Conservation (phyloP, 2,797 vertebrate species). For the Poeciliopsis infans region DNA sequence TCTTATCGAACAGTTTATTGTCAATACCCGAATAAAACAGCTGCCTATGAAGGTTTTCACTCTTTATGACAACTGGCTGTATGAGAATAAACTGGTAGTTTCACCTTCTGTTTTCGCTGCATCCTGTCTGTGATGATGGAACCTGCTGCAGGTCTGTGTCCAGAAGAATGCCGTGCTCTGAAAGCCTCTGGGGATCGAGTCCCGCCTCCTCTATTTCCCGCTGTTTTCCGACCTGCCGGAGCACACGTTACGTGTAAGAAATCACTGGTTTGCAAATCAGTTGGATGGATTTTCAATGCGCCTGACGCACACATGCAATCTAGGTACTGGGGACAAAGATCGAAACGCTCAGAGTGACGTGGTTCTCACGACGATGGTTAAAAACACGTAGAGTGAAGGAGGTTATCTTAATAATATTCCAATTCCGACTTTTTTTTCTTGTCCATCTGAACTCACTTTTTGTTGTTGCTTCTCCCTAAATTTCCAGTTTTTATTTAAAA, state of each 20-base stretch:
- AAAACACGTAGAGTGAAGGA: background rate
- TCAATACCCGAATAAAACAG: background rate
- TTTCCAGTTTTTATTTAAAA: background rate
- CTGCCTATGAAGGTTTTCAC: background rate
- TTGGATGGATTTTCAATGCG: background rate
- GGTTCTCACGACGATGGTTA: background rate
- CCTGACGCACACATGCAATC: background rate
- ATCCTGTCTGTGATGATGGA: conserved; percentile 7
- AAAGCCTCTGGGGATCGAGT: conserved; percentile 80
- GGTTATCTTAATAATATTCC: background rate
- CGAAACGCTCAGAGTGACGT: background rate
- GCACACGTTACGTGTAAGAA: conserved; percentile 14
- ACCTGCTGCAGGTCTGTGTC: conserved; percentile 76
- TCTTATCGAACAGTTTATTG: background rate
- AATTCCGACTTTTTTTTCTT: background rate
- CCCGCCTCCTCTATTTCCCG: conserved; percentile 85
- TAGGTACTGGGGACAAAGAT: background rate
- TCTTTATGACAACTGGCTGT: background rate
- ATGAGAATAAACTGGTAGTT: background rate
- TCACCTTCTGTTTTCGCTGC: conserved; percentile 58
- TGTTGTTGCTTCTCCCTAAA: background rate
- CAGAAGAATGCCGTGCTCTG: conserved; percentile 88
- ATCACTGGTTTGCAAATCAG: background rate
- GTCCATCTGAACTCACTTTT: background rate
- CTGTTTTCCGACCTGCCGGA: conserved; percentile 80